phyloP scores from a whole-genome alignment of 2,888 invertebrate genomes.

The Eristalis tenax region DNA sequence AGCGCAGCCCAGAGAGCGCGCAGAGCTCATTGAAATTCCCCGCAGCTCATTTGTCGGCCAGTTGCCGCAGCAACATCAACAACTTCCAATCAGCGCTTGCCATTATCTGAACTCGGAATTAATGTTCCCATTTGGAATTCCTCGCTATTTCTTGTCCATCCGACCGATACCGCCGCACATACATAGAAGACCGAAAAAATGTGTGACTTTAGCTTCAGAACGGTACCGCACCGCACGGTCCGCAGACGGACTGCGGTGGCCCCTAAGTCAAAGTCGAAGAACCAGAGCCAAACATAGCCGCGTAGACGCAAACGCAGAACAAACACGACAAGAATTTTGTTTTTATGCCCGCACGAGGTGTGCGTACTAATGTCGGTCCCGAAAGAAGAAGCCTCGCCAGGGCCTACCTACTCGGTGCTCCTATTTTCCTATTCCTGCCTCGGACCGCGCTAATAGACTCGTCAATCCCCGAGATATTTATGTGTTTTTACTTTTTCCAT shows the following conservation, averaged over 20 bases:
- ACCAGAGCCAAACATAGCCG: neutral
- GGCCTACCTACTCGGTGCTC: neutral
- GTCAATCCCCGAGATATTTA: constrained; percentile 50
- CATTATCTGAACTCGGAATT: constrained; percentile 47
- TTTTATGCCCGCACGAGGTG: constrained; percentile 37
- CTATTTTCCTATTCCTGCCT: constrained; percentile 3
- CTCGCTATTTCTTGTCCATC: constrained; percentile 33
- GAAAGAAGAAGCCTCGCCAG: constrained; percentile 3
- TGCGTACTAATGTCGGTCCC: constrained; percentile 41
- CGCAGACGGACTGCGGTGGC: no score
- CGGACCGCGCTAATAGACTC: constrained; percentile 38
- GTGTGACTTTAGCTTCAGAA: neutral
- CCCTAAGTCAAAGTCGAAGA: neutral
- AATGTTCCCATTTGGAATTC: constrained; percentile 42
- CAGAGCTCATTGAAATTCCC: constrained; percentile 41
- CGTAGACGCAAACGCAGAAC: neutral
- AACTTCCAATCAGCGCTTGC: constrained; percentile 49
- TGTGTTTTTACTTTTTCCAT: constrained; percentile 31
- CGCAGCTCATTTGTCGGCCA: constrained; percentile 31
- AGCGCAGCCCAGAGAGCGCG: constrained; percentile 2
- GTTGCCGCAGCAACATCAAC: neutral
- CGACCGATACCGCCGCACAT: constrained; percentile 2
- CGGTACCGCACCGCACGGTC: constrained; percentile 10
- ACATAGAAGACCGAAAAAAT: constrained; percentile 2
- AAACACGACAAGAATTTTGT: constrained; percentile 20